These are phyloP conservation scores for Pristiophorus japonicus DNA, from an alignment of 2,113 vertebrate species.

Conservation along the genomic window DNA sequence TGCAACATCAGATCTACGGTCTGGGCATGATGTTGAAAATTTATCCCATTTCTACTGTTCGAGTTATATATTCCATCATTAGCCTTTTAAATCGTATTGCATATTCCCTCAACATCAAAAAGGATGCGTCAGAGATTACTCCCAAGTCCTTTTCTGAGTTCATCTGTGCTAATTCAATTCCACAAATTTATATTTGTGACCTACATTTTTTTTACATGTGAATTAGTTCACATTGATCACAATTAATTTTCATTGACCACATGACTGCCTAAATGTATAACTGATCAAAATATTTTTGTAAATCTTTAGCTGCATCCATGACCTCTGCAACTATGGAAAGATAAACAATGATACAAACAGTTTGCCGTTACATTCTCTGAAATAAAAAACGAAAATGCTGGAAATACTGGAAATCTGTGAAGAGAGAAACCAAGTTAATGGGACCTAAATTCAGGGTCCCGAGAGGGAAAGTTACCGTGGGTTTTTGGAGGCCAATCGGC, in stretches of 20 bases:
- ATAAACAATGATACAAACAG: too few species aligned
- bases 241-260: background rate
- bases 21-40: background rate
- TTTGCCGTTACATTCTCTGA: too few species aligned
- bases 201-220: background rate
- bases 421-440: too few species aligned
- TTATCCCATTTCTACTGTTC: background rate
- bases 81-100: background rate
- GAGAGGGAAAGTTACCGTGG: too few species aligned
- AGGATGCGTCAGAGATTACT: background rate
- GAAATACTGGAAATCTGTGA: too few species aligned
- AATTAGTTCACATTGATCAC: background rate
- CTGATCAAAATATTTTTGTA: background rate
- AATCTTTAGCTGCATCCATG: background rate
- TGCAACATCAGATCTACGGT: background rate
- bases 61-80: background rate
- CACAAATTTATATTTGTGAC: background rate
- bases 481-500: too few species aligned
- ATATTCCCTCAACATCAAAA: background rate
- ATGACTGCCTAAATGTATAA: background rate
- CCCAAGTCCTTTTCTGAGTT: background rate
- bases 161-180: background rate
- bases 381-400: too few species aligned
- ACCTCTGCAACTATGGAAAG: background rate
- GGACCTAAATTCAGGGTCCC: too few species aligned